Percentiles rank a stretch among this genome's conserved stretches.
Evolutionary conservation across 2,888 invertebrate genomes (phyloP).

Genomic region (Taenaris catops): DNA sequence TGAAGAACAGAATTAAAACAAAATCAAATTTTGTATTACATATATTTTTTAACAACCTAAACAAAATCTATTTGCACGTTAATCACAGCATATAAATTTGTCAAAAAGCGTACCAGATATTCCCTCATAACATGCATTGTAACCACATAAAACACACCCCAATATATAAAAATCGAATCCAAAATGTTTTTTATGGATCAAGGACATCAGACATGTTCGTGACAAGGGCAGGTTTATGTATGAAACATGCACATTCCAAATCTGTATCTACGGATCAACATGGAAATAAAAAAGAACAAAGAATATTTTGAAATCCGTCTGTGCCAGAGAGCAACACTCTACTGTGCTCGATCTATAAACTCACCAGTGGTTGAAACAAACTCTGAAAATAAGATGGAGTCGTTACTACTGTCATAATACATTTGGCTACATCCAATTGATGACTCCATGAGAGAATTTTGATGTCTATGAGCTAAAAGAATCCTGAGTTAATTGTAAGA

Average conservation of each 20-base stretch:
- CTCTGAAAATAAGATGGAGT: conserved; percentile 79
- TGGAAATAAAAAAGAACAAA: conserved; percentile 25
- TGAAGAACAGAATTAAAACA: no score
- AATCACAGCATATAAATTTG: conserved; percentile 2
- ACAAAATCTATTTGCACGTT: no score
- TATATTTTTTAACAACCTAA: no score
- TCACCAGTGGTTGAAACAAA: conserved; percentile 79
- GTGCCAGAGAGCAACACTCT: conserved; percentile 36
- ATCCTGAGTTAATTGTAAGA: conserved; percentile 15
- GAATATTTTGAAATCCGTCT: conserved; percentile 21
- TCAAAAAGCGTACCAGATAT: conserved; percentile 5
- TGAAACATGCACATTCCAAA: conserved; percentile 35
- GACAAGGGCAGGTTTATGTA: conserved; percentile 6
- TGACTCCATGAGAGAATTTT: conserved; percentile 70
- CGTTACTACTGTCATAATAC: conserved; percentile 63
- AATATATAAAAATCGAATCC: conserved; percentile 1
- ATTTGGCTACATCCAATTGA: conserved; percentile 58
- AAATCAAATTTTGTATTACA: no score
- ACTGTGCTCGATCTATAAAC: conserved; percentile 65
- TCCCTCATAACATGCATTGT: conserved; percentile 1
- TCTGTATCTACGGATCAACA: conserved; percentile 30
- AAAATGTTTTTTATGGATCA: neutral
- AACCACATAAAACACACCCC: conserved; percentile 1
- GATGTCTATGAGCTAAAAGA: conserved; percentile 34
- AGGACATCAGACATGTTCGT: conserved; percentile 4